A percentile compares a stretch with the other conserved stretches of the same genome.
phyloP scores from a whole-genome alignment of 2,888 invertebrate genomes.

The Girardia tigrina region DNA sequence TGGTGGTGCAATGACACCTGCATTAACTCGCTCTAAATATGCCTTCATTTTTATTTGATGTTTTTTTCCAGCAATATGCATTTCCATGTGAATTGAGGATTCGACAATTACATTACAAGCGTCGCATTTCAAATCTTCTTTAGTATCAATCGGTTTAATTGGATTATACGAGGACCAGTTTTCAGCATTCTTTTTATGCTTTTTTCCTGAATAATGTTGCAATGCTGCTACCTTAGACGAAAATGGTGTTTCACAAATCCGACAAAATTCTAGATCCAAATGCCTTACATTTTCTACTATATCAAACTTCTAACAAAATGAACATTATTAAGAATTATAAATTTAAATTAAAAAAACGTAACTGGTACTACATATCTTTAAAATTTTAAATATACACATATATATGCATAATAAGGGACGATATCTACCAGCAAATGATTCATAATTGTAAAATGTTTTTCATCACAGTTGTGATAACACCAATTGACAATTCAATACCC shows the following conservation, averaged over 20 bases:
- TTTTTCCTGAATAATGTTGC: neutral
- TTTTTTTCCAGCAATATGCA: neutral
- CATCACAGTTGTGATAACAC: too few relatives aligned
- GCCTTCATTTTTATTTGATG: slow-evolving; percentile 4
- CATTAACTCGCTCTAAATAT: neutral
- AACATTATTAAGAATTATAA: too few relatives aligned
- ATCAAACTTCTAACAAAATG: neutral
- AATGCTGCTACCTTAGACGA: neutral
- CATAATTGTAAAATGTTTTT: too few relatives aligned
- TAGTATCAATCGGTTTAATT: neutral
- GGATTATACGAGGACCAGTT: neutral
- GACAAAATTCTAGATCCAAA: slow-evolving; percentile 9
- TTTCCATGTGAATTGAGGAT: neutral
- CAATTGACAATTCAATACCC: too few relatives aligned
- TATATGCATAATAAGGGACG: too few relatives aligned
- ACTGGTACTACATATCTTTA: neutral
- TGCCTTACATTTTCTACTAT: neutral
- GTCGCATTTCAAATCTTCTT: neutral
- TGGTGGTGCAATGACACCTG: neutral
- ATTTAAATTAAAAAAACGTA: neutral
- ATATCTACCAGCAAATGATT: too few relatives aligned
- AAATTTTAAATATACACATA: too few relatives aligned
- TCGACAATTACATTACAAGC: neutral
- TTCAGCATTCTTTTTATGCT: neutral
- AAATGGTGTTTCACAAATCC: neutral